Percentiles rank a stretch among this genome's conserved stretches.
These are phyloP conservation scores for Acromyrmex heyeri DNA, from an alignment of 1,140 invertebrate species.

Conservation along the genomic window DNA sequence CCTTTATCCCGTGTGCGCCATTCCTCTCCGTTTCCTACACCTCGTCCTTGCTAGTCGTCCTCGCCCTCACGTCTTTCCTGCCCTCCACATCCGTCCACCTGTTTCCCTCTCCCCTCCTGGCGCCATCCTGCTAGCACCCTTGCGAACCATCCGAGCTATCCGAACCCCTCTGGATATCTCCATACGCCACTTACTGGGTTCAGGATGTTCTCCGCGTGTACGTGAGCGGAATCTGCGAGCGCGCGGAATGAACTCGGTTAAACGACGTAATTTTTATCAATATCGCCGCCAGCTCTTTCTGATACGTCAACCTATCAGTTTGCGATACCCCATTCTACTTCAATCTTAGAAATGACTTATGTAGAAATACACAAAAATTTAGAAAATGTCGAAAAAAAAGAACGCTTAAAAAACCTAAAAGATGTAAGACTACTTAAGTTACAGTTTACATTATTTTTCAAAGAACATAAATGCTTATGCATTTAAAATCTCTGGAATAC, in stretches of 20 bases:
- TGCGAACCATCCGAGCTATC: slow-evolving; percentile 76
- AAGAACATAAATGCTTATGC: not conserved
- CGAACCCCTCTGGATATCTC: slow-evolving; percentile 80
- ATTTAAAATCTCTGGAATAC: no score
- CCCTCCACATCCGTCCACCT: slow-evolving; percentile 67
- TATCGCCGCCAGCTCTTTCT: slow-evolving; percentile 29
- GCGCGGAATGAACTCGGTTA: slow-evolving; percentile 66
- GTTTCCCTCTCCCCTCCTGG: slow-evolving; percentile 65
- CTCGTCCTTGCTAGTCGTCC: slow-evolving; percentile 57
- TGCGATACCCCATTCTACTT: not conserved
- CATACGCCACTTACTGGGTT: slow-evolving; percentile 83
- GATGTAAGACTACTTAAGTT: no score
- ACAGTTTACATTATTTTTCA: not conserved
- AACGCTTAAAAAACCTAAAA: not conserved
- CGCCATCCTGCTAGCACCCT: slow-evolving; percentile 71
- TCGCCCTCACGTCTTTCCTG: slow-evolving; percentile 55
- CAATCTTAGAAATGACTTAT: not conserved
- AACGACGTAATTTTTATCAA: slow-evolving; percentile 61
- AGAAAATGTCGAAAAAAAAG: not conserved
- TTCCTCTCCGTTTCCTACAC: slow-evolving; percentile 60
- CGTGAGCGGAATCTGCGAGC: slow-evolving; percentile 68
- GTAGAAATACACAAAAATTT: not conserved
- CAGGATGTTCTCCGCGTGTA: slow-evolving; percentile 81
- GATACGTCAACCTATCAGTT: slow-evolving; percentile 15
- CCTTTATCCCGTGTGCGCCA: slow-evolving; percentile 40